Percentiles rank a stretch among this genome's conserved stretches.
phyloP scores from a whole-genome alignment of 2,797 vertebrate genomes.

The Pristis pectinata region DNA sequence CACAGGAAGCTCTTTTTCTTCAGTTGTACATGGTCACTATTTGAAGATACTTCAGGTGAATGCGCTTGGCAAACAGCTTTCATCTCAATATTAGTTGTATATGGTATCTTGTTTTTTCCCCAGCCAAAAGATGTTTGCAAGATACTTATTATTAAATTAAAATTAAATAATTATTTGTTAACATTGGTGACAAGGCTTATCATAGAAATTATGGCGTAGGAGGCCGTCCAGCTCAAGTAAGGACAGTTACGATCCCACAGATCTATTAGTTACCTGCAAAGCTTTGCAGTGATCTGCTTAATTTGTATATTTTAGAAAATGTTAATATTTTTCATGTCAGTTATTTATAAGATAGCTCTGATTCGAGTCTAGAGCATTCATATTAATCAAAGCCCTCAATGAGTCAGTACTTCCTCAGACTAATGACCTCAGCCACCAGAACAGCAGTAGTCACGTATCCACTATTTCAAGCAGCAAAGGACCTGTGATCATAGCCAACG shows the following conservation, averaged over 20 bases:
- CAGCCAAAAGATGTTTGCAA: not conserved
- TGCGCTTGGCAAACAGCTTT: not conserved
- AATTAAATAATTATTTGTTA: not conserved
- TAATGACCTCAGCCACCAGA: not conserved
- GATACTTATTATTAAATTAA: not conserved
- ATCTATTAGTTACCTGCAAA: not conserved
- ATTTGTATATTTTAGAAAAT: not conserved
- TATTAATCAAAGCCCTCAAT: not conserved
- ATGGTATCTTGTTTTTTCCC: not conserved
- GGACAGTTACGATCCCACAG: not conserved
- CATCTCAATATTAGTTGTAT: not conserved
- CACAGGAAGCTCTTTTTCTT: not conserved
- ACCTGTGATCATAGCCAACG: not conserved
- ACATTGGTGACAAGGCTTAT: not conserved
- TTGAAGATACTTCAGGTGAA: not conserved
- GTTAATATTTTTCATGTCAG: not conserved
- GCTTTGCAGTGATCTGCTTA: not conserved
- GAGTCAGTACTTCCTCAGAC: not conserved
- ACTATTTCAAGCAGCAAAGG: not conserved
- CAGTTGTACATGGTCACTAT: not conserved
- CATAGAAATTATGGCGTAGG: not conserved
- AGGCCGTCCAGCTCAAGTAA: too few species aligned
- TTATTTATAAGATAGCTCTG: not conserved
- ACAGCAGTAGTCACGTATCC: not conserved
- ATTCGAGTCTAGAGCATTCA: not conserved